Percentiles rank a stretch among this genome's conserved stretches.
These are phyloP conservation scores for Plecturocebus donacophilus DNA, from an alignment of 2,113 vertebrate species.

Conservation along the genomic window DNA sequence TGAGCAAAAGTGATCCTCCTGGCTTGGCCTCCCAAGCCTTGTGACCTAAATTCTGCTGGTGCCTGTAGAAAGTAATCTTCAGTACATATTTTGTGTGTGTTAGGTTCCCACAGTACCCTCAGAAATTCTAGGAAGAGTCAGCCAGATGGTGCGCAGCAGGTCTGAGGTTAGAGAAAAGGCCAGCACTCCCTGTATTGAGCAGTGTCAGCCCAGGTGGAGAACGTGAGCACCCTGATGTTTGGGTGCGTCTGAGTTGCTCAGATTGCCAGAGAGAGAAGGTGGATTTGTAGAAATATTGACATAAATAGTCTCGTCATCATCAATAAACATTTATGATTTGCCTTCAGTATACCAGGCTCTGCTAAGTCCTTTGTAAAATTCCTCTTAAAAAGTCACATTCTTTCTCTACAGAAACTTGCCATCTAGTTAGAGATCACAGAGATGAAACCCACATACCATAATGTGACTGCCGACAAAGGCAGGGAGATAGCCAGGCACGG, in stretches of 20 bases:
- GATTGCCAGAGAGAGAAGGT: not conserved
- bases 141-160: not conserved
- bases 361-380: not conserved
- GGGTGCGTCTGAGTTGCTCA: not conserved
- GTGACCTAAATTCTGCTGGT: not conserved
- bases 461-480: not conserved
- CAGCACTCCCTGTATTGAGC: too few relatives aligned
- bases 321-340: not conserved
- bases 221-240: rapidly evolving
- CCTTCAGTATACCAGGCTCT: not conserved
- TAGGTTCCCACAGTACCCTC: not conserved
- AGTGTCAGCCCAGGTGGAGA: not conserved
- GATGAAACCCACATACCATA: not conserved
- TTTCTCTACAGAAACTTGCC: not conserved
- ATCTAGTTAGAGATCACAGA: not conserved
- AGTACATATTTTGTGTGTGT: not conserved
- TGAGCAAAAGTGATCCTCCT: too few relatives aligned
- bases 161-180: not conserved
- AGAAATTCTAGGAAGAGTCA: not conserved
- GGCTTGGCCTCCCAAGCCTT: not conserved
- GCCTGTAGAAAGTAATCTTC: not conserved
- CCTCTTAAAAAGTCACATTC: not conserved
- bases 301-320: not conserved
- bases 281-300: not conserved
- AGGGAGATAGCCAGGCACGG: too few relatives aligned